A percentile compares a stretch with the other conserved stretches of the same genome.
These are phyloP conservation scores for Tineola bisselliella DNA, from an alignment of 2,888 invertebrate genomes.

Conservation along the genomic window DNA sequence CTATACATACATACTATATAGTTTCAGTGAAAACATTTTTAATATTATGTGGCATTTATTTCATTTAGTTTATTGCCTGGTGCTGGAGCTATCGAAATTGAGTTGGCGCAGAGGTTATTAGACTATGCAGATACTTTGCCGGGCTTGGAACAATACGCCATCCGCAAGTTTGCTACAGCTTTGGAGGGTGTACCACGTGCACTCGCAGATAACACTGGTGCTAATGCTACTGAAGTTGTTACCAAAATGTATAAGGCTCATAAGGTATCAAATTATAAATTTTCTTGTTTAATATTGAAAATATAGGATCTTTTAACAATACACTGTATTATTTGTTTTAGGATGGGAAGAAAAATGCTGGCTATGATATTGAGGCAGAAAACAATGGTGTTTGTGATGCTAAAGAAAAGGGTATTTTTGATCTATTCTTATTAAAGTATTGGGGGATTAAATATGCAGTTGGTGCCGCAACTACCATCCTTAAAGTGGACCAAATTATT, in stretches of 20 bases:
- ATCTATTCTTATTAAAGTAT: conserved; percentile 85
- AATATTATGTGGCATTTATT: neutral
- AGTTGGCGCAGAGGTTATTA: conserved; percentile 86
- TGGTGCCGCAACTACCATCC: conserved; percentile 89
- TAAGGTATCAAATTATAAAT: too few relatives aligned
- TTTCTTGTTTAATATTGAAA: too few relatives aligned
- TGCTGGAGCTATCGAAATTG: conserved; percentile 95
- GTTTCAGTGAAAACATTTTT: too few relatives aligned
- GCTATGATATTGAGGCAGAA: conserved; percentile 89
- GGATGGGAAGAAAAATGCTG: conserved; percentile 82
- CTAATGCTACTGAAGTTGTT: conserved; percentile 85
- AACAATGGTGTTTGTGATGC: conserved; percentile 78
- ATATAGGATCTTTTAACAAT: too few relatives aligned
- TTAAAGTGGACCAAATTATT: conserved; percentile 96
- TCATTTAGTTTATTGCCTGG: conserved; percentile 80
- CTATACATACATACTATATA: too few relatives aligned
- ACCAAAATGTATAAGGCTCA: conserved; percentile 94
- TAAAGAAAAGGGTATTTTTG: conserved; percentile 79
- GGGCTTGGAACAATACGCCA: conserved; percentile 96
- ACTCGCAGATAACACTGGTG: conserved; percentile 94
- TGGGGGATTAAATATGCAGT: conserved; percentile 98
- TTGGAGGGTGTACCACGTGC: conserved; percentile 92
- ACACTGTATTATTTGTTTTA: conserved; percentile 24
- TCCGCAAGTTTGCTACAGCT: conserved; percentile 90
- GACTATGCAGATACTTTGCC: conserved; percentile 91